Conservation (phyloP, 1,140 invertebrate species). For the Lethocerus indicus region DNA sequence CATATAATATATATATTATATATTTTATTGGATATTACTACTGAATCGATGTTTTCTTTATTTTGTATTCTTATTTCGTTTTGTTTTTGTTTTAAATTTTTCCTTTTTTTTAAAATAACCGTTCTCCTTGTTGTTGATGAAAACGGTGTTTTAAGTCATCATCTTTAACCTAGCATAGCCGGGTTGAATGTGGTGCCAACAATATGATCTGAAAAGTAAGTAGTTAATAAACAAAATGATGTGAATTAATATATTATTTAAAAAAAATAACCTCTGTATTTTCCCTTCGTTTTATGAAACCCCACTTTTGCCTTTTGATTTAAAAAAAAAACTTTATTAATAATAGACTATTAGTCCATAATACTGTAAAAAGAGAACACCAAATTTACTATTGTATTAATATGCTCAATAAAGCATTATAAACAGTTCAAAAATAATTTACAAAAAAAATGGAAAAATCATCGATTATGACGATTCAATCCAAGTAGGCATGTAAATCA, state of each 20-base stretch:
- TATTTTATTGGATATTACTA: slow-evolving; percentile 15
- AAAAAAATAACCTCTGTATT: too few relatives aligned
- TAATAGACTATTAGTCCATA: too few relatives aligned
- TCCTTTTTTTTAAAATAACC: slow-evolving; percentile 4
- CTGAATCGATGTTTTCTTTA: slow-evolving; percentile 9
- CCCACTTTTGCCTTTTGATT: too few relatives aligned
- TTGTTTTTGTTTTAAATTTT: slow-evolving; percentile 14
- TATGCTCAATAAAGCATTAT: too few relatives aligned
- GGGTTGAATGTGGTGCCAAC: slow-evolving; percentile 6
- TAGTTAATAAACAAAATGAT: slow-evolving; percentile 17
- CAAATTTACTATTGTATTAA: too few relatives aligned
- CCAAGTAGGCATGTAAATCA: too few relatives aligned
- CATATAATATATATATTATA: slow-evolving; percentile 10
- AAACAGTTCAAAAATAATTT: too few relatives aligned
- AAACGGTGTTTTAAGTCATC: slow-evolving; percentile 7
- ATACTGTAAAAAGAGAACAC: too few relatives aligned
- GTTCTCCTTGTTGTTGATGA: slow-evolving; percentile 20
- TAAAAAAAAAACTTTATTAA: too few relatives aligned
- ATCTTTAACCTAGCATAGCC: not conserved
- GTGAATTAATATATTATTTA: slow-evolving; percentile 18
- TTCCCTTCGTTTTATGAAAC: too few relatives aligned
- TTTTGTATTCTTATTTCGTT: slow-evolving; percentile 12
- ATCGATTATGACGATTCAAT: too few relatives aligned
- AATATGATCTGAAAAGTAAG: slow-evolving; percentile 16
- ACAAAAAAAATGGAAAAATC: too few relatives aligned